A percentile compares a stretch with the other conserved stretches of the same genome.
phyloP scores from a whole-genome alignment of 2,113 vertebrate species.

The Notechis scutatus region DNA sequence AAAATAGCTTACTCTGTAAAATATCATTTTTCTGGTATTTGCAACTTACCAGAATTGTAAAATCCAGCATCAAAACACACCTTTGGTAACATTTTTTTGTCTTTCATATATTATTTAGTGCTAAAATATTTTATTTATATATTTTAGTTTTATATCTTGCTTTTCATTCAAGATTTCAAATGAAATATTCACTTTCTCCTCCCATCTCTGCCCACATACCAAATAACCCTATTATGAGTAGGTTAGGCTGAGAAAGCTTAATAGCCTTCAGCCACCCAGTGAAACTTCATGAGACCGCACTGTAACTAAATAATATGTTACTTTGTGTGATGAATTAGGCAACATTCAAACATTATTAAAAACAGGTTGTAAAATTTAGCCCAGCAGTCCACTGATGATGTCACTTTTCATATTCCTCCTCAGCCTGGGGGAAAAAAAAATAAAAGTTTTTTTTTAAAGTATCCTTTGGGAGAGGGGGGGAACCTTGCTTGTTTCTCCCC shows the following conservation, averaged over 20 bases:
- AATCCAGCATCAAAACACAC: not conserved
- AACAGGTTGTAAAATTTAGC: not conserved
- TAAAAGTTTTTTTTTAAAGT: not conserved
- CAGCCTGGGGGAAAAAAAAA: not conserved
- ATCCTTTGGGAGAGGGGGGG: not conserved
- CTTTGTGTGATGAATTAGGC: not conserved
- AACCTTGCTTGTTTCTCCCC: not conserved
- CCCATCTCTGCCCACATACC: not conserved
- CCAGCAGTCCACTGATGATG: not conserved
- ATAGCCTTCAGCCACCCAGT: not conserved
- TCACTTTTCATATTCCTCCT: not conserved
- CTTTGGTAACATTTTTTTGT: not conserved
- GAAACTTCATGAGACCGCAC: not conserved
- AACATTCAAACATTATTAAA: not conserved
- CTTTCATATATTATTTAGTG: not conserved
- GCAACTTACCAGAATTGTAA: not conserved
- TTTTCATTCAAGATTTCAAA: not conserved
- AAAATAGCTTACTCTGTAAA: not conserved
- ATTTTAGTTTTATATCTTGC: not conserved
- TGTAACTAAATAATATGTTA: not conserved
- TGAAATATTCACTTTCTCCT: not conserved
- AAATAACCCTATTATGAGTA: not conserved
- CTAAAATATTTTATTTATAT: not conserved
- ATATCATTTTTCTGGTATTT: not conserved
- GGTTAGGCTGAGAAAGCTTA: not conserved